These are phyloP conservation scores for Drosophila willistoni DNA, from an alignment of 1,140 invertebrate genomes.

Conservation along the genomic window DNA sequence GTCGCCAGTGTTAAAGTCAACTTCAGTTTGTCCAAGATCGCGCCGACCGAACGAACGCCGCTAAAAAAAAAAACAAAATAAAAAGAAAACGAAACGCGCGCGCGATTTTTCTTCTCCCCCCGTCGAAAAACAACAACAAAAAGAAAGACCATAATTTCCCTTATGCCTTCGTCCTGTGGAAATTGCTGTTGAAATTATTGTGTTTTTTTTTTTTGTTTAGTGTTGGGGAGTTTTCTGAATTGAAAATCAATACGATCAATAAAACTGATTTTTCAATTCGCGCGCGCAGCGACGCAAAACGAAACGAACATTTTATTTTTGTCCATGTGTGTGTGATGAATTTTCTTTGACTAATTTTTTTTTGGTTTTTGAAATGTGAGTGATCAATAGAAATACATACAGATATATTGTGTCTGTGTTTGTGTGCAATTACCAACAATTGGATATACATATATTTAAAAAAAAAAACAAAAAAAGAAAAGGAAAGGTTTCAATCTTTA, in stretches of 20 bases:
- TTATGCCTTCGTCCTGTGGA: constrained; percentile 4
- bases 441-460: too few relatives aligned
- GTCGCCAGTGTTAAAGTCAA: constrained; percentile 42
- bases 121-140: constrained; percentile 19
- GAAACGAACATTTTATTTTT: constrained; percentile 20
- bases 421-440: too few relatives aligned
- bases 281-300: constrained; percentile 34
- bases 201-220: too few relatives aligned
- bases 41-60: constrained; percentile 74
- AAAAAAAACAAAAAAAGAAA: too few relatives aligned
- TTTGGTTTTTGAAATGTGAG: constrained; percentile 12
- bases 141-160: constrained; percentile 18
- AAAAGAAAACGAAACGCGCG: constrained; percentile 53
- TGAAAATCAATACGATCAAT: too few relatives aligned
- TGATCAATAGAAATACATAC: neutral
- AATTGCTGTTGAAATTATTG: too few relatives aligned
- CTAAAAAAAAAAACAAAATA: constrained; percentile 10
- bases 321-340: constrained; percentile 17
- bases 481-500: too few relatives aligned
- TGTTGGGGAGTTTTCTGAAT: too few relatives aligned
- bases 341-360: constrained; percentile 21
- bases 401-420: neutral
- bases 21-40: constrained; percentile 82
- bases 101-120: constrained; percentile 25
- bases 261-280: neutral